A percentile compares a stretch with the other conserved stretches of the same genome.
phyloP scores from a whole-genome alignment of 53 echinoderm and acorn worm genomes.

The Holothuria leucospilota region DNA sequence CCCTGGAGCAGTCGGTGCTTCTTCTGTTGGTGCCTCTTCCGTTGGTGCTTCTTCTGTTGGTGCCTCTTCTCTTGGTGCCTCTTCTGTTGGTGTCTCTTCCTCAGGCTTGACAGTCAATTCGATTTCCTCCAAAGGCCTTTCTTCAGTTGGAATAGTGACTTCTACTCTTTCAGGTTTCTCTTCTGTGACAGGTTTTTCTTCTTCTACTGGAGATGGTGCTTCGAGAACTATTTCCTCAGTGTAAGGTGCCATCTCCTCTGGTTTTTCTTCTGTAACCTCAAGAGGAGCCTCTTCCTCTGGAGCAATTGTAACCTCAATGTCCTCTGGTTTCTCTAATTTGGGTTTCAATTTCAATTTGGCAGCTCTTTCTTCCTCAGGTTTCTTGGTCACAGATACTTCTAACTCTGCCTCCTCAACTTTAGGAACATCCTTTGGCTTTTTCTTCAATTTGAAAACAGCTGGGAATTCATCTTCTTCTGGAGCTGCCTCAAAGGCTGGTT shows the following conservation, averaged over 20 bases:
- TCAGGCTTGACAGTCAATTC: slow-evolving; percentile 52
- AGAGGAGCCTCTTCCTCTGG: slow-evolving; percentile 52
- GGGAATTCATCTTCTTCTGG: slow-evolving; percentile 25
- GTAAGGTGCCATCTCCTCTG: slow-evolving; percentile 52
- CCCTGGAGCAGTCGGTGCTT: slow-evolving; percentile 5
- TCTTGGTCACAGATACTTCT: slow-evolving; percentile 25
- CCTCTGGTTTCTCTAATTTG: slow-evolving; percentile 12
- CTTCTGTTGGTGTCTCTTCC: slow-evolving; percentile 53
- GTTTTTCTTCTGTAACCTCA: slow-evolving; percentile 61
- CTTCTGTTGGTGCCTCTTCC: slow-evolving; percentile 38
- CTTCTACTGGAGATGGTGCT: slow-evolving; percentile 42
- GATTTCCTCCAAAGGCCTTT: slow-evolving; percentile 58
- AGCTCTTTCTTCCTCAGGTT: slow-evolving; percentile 37
- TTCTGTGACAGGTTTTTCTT: slow-evolving; percentile 50
- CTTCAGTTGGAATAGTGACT: slow-evolving; percentile 41
- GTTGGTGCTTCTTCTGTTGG: slow-evolving; percentile 9
- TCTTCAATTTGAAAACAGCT: slow-evolving; percentile 38
- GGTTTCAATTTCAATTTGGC: slow-evolving; percentile 42
- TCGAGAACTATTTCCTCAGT: slow-evolving; percentile 13
- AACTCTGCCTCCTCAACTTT: background rate
- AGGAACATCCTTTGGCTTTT: slow-evolving; percentile 26
- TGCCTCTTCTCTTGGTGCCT: slow-evolving; percentile 54
- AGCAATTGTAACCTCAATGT: slow-evolving; percentile 53
- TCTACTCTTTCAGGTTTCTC: slow-evolving; percentile 44
- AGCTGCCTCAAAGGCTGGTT: slow-evolving; percentile 23